Conservation (phyloP, 1,140 invertebrate genomes). For the Telenomus remus region DNA sequence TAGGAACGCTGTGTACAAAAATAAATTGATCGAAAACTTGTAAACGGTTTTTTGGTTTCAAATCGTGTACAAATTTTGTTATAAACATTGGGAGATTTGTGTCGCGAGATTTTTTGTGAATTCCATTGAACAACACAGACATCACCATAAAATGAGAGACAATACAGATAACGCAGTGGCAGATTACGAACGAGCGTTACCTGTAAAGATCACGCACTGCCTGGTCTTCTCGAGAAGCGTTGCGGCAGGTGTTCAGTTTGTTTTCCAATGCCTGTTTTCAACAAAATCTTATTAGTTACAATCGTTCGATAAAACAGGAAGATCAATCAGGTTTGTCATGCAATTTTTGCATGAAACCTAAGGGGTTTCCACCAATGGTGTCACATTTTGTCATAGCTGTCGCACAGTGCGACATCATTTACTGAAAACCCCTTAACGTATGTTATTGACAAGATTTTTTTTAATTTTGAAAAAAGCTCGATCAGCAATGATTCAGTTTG, state of each 20-base stretch:
- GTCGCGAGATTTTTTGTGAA: neutral
- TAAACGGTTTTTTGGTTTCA: neutral
- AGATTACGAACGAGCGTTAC: conserved; percentile 68
- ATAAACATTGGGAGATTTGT: conserved; percentile 21
- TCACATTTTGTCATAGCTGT: no score
- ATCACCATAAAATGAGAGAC: conserved; percentile 15
- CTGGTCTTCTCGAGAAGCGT: conserved; percentile 73
- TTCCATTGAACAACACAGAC: conserved; percentile 23
- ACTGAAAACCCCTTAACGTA: no score
- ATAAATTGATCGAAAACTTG: conserved; percentile 12
- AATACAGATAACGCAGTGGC: conserved; percentile 52
- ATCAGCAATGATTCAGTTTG: no score
- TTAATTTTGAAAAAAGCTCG: no score
- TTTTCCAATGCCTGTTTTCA: conserved; percentile 71
- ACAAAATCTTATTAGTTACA: conserved; percentile 39
- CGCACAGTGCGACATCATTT: no score
- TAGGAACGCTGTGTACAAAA: conserved; percentile 41
- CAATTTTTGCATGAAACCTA: no score
- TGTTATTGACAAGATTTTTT: no score
- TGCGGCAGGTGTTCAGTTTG: conserved; percentile 73
- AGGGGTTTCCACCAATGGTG: no score
- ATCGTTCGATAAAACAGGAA: neutral
- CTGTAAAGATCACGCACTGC: conserved; percentile 74
- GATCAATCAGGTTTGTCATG: conserved; percentile 4
- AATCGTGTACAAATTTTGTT: no score